Percentiles rank a stretch among this genome's conserved stretches.
These are phyloP conservation scores for Strigops habroptila DNA, from an alignment of 2,113 vertebrate species.

Conservation along the genomic window DNA sequence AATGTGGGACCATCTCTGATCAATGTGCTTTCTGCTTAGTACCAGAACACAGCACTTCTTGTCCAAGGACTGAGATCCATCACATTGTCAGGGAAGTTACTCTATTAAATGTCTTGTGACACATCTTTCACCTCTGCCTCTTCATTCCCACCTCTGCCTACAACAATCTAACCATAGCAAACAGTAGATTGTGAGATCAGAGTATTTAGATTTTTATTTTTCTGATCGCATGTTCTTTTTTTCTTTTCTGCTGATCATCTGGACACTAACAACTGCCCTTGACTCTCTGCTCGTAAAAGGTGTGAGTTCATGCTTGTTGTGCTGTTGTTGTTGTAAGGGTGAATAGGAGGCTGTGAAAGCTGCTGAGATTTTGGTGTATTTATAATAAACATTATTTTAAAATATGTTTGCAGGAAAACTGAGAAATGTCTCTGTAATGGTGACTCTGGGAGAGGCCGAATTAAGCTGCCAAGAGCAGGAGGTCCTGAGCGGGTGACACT, in stretches of 20 bases:
- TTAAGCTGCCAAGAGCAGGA: neutral
- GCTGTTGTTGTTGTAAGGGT: neutral
- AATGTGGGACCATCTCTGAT: accelerated
- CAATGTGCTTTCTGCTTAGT: neutral
- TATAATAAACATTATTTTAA: neutral
- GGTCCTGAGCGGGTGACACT: neutral
- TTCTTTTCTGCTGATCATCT: neutral
- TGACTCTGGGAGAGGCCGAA: neutral
- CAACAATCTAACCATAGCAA: neutral
- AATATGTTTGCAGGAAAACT: neutral
- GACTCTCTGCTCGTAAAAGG: accelerated
- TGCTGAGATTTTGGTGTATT: neutral
- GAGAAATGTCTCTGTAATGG: accelerated
- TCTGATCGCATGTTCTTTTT: no score
- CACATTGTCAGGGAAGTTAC: no score
- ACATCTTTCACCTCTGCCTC: neutral
- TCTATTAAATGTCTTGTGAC: neutral
- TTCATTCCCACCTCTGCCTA: no score
- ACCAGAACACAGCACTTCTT: neutral
- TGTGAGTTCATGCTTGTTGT: neutral
- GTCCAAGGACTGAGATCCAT: neutral
- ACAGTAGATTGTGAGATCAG: accelerated
- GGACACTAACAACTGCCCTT: neutral
- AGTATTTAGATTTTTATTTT: neutral
- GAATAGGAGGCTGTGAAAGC: neutral